Conservation (phyloP, 2,113 vertebrate genomes). For the Pedetes capensis region DNA sequence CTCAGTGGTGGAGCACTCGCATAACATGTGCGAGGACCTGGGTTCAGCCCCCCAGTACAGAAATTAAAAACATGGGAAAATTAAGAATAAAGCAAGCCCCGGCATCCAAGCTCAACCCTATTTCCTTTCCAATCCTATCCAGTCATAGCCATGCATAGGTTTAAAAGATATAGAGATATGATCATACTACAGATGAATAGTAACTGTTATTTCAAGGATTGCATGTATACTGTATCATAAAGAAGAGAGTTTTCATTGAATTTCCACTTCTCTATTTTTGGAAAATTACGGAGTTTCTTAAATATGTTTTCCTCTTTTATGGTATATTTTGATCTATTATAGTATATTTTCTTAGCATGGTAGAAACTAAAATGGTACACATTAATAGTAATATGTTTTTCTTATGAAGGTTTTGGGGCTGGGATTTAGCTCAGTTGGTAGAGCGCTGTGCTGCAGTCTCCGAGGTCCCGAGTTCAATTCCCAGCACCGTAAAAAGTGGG, state of each 20-base stretch:
- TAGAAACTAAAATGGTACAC: not conserved
- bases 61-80: not conserved
- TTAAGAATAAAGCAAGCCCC: not conserved
- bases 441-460: no score
- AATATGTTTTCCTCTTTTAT: not conserved
- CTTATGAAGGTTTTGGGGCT: not conserved
- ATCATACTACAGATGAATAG: not conserved
- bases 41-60: no score
- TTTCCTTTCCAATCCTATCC: not conserved
- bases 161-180: not conserved
- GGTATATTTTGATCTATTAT: not conserved
- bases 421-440: no score
- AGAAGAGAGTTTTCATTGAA: not conserved
- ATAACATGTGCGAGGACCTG: no score
- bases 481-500: no score
- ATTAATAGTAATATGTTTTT: not conserved
- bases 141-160: not conserved
- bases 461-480: no score
- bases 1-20: no score
- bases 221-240: not conserved
- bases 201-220: not conserved
- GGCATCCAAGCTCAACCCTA: not conserved
- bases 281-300: not conserved
- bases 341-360: not conserved
- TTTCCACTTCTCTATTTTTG: not conserved